These are phyloP conservation scores for Umimayanthus chanpuru DNA, from an alignment of 92 coral and sea anemone genomes.

Conservation along the genomic window DNA sequence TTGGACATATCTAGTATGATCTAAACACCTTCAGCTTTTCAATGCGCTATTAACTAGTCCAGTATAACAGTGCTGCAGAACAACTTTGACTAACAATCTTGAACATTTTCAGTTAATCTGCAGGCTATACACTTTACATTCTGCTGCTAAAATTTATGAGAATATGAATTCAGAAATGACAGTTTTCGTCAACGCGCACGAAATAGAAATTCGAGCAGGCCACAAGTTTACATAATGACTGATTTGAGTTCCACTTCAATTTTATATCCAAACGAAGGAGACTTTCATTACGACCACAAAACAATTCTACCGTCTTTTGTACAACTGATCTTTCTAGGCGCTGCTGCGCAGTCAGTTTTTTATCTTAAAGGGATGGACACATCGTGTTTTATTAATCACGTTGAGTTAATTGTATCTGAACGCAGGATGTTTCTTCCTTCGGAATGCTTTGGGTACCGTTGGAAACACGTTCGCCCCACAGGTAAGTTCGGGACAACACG, in stretches of 20 bases:
- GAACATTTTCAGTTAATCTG: not conserved
- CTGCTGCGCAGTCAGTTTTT: not conserved
- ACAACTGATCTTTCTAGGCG: not conserved
- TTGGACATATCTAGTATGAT: not conserved
- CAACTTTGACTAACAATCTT: not conserved
- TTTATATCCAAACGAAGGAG: not conserved
- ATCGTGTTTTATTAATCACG: not conserved
- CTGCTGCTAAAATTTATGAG: conserved; percentile 19
- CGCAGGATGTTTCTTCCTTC: conserved; percentile 9
- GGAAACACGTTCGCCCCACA: conserved; percentile 21
- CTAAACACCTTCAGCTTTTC: not conserved
- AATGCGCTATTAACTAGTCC: not conserved
- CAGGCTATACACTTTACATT: not conserved
- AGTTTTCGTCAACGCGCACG: conserved; percentile 38
- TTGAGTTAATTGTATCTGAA: not conserved
- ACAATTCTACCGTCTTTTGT: too few species aligned
- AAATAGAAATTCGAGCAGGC: conserved; percentile 20
- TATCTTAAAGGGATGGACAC: not conserved
- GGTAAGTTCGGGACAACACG: conserved; percentile 22
- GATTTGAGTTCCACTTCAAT: not conserved
- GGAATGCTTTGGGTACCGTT: conserved; percentile 32
- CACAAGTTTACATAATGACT: not conserved
- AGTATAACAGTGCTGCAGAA: not conserved
- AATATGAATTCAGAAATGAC: conserved; percentile 32
- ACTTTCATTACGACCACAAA: not conserved